A percentile compares a stretch with the other conserved stretches of the same genome.
Conservation (phyloP, 2,113 vertebrate species). For the Circaetus gallicus region DNA sequence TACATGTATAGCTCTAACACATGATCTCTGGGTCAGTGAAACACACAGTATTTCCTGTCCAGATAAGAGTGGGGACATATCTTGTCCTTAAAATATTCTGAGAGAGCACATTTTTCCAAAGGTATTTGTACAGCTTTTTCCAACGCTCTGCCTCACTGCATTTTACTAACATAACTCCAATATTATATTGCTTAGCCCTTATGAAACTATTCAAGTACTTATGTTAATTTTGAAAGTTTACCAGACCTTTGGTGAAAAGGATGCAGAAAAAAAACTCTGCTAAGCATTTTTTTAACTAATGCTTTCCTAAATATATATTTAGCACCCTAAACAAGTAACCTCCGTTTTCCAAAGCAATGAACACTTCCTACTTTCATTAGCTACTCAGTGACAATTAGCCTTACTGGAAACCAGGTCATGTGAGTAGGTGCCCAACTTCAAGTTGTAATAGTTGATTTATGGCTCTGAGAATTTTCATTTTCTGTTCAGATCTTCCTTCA, state of each 20-base stretch:
- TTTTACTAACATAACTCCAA: neutral
- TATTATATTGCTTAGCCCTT: neutral
- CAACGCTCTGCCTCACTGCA: neutral
- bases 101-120: neutral
- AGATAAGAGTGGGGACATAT: neutral
- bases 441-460: neutral
- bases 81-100: neutral
- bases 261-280: neutral
- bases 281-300: neutral
- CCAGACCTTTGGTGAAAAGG: neutral
- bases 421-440: neutral
- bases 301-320: neutral
- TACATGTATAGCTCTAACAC: neutral
- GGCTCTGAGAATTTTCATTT: neutral
- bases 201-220: neutral
- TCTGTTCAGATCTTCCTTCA: neutral
- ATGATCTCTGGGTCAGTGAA: neutral
- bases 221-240: neutral
- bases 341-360: rapidly evolving
- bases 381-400: neutral
- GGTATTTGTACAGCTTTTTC: neutral
- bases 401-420: neutral
- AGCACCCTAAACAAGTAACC: neutral
- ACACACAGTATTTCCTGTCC: neutral
- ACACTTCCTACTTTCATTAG: neutral